A percentile compares a stretch with the other conserved stretches of the same genome.
Conservation (phyloP, 1,140 invertebrate species). For the Drosophila kikkawai region DNA sequence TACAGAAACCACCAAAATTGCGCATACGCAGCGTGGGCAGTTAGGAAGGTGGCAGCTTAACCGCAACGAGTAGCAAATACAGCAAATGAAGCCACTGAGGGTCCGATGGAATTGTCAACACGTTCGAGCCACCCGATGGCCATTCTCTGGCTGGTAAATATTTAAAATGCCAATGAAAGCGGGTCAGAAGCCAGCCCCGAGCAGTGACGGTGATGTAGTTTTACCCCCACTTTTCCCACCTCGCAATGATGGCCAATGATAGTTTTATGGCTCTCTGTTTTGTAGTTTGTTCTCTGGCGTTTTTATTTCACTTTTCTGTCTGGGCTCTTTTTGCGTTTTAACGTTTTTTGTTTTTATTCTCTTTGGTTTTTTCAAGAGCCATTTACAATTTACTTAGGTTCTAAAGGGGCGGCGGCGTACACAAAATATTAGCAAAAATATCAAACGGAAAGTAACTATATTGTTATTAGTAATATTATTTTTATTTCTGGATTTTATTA, state of each 20-base stretch:
- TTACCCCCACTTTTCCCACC: slow-evolving; percentile 28
- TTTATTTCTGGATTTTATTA: not conserved
- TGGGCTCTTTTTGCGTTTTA: slow-evolving; percentile 25
- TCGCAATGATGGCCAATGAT: slow-evolving; percentile 25
- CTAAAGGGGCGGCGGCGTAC: slow-evolving; percentile 24
- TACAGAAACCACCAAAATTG: slow-evolving; percentile 17
- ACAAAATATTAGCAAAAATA: slow-evolving; percentile 42
- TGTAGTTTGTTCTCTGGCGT: slow-evolving; percentile 26
- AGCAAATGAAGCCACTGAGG: slow-evolving; percentile 24
- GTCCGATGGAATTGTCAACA: slow-evolving; percentile 52
- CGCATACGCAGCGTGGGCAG: slow-evolving; percentile 22
- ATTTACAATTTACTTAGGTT: slow-evolving; percentile 40
- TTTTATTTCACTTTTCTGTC: slow-evolving; percentile 46
- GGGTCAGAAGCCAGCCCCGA: slow-evolving; percentile 11
- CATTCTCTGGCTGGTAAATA: slow-evolving; percentile 58
- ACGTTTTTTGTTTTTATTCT: not conserved
- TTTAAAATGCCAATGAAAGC: slow-evolving; percentile 64
- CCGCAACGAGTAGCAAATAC: slow-evolving; percentile 21
- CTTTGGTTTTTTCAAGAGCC: slow-evolving; percentile 11
- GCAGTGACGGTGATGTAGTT: slow-evolving; percentile 41
- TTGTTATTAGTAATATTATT: slow-evolving; percentile 9
- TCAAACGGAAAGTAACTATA: slow-evolving; percentile 18
- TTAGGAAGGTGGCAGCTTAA: not conserved
- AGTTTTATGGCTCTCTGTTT: slow-evolving; percentile 30
- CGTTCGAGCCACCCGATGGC: slow-evolving; percentile 3